phyloP scores from a whole-genome alignment of 92 coral and sea anemone species.

The Galaxea fascicularis region DNA sequence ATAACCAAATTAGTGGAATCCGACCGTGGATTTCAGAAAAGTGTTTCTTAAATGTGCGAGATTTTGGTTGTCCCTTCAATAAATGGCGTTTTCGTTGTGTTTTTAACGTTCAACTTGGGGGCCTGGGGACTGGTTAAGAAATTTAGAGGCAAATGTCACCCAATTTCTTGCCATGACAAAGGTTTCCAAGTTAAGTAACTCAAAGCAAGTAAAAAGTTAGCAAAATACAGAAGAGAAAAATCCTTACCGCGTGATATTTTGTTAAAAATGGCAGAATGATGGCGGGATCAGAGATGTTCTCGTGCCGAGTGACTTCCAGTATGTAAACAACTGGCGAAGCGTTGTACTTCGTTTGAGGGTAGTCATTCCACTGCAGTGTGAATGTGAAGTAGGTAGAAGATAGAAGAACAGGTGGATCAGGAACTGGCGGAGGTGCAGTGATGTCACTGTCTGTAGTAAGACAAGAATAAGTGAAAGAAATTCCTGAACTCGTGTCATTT shows the following conservation, averaged over 20 bases:
- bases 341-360: neutral
- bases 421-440: slow-evolving; percentile 58
- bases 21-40: no score
- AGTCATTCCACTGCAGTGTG: slow-evolving; percentile 62
- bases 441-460: neutral
- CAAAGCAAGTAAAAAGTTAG: no score
- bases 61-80: neutral
- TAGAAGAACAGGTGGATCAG: slow-evolving; percentile 49
- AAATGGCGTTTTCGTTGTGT: slow-evolving; percentile 6
- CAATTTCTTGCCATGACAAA: slow-evolving; percentile 8
- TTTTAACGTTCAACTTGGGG: neutral
- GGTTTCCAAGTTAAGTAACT: no score
- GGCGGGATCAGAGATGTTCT: slow-evolving; percentile 49
- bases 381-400: slow-evolving; percentile 41
- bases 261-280: slow-evolving; percentile 51
- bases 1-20: no score
- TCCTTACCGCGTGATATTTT: slow-evolving; percentile 63
- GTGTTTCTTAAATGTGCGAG: neutral
- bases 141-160: slow-evolving; percentile 7
- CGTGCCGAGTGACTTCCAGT: slow-evolving; percentile 60
- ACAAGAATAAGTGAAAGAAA: neutral
- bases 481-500: neutral
- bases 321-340: slow-evolving; percentile 46
- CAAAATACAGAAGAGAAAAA: no score
- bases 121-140: no score